Base-by-base conservation (phyloP, 2,113 vertebrate species). In the Nematolebias whitei region DNA sequence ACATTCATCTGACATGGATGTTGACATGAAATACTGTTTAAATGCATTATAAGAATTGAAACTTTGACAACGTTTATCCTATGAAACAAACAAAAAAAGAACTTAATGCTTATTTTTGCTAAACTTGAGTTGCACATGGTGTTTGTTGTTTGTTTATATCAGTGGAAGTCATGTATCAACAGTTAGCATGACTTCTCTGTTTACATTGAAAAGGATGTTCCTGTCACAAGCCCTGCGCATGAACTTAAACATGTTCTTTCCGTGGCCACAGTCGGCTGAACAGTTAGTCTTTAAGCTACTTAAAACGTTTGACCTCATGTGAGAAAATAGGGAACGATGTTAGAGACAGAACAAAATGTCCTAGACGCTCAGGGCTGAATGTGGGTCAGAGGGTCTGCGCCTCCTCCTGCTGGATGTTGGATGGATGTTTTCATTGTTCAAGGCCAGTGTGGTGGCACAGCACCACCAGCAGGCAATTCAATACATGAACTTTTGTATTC, bases 311-410 rank as follows among this genome's bases (percentile, higher is more conserved):
- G 84, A 82, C 84, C 82, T 82, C 71, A 63, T 84, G 80, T 82
- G 78, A 88, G 78, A 64, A 63, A 79, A 82, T 45, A 49, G 49
- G 74, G 79, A 68, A 78, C 44, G 32, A 73, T 64, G 64, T 69
- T 72, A 58, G 74, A 85, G 73, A 87, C 81, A 88, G 91, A 90
- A 93, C 91, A 93, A 72, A 90, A 89, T 93, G 92, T 92, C 71
- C 91, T 69, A 89, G 88, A 90, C 80, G 51, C 79, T 64, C 64
- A 45, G 50, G 59, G 51, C 26, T 70, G 35, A 87, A 93, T 91
- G 66, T 87, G 85, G 91, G 92, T 90, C 89, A 91, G 22, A 50
- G 44, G 38, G 66, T 70, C 70, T 83, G 55, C 92, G 85, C 56
- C 47, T 86, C 90, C 89, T 85, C 85, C 91, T 88, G 47, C 84